Evolutionary conservation across 2,797 vertebrate species (phyloP), one percentile per base, ranked within the genome.

Genomic region (Pangasius mekongensis): DNA sequence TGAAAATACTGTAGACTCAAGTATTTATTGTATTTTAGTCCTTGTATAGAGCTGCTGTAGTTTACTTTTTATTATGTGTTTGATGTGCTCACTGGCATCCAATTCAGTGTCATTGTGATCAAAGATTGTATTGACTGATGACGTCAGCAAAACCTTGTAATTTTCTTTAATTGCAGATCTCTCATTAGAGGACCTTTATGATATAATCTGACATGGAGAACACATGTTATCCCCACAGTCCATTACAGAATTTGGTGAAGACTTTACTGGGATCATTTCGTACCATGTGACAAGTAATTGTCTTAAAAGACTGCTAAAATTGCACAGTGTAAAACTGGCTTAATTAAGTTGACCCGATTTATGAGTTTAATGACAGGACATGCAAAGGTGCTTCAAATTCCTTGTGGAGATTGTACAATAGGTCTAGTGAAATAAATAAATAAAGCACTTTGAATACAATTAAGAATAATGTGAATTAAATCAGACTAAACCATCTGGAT

Each of bases 321-420:
- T 0, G 9, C 27, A 22, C 0, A 33, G 60, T 20, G 47, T 67
- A 69, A 64, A 83, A 24, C n/a, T 52, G 64, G 18, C 30, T 67
- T 84, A 84, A 84, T 22, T 30, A 67, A 83, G 14, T 83, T 47
- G 60, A 16, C 56, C 39, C 64, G 27, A 49, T 66, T 81, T 24
- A 81, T 36, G 54, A 81, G 11, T 60, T 66, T 83, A 66, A 83
- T 49, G 43, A 66, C 81, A 20, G 60, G 62, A 83, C 80, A 43
- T 27, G 80, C 30, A 43, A 83, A 64, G 81, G 7, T 83, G 36
- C 22, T 83, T 83, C 8, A 49, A 47, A 10, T 60, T 27, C 58
- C 6, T n/a, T 64, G 36, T n/a, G 74, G 13, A 77, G 18, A 16
- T 77, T 36, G 54, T 81, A 24, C 3, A 24, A 0, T 78, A 22